Evolutionary conservation across 2,113 vertebrate genomes (phyloP).

Genomic region (Oreocharis arfaki): DNA sequence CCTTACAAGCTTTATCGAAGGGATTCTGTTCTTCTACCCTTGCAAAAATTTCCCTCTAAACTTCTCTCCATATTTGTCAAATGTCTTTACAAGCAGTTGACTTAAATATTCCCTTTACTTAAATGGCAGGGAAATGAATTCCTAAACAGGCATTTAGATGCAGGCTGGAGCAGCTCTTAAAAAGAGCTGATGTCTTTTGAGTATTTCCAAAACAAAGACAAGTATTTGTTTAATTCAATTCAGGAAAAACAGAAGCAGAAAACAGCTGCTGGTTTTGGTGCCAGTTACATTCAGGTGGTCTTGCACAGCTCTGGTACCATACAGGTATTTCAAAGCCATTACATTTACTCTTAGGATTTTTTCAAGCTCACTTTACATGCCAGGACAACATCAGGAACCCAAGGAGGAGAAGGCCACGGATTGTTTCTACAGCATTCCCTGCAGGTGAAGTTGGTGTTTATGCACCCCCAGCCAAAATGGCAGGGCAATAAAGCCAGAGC

Average conservation of each 20-base stretch:
- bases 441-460: neutral
- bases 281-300: neutral
- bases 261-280: neutral
- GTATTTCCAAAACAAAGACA: neutral
- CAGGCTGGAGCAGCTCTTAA: neutral
- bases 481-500: neutral
- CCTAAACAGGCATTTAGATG: neutral
- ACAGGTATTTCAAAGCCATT: neutral
- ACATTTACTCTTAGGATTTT: neutral
- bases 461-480: neutral
- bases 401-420: fast-evolving
- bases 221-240: neutral
- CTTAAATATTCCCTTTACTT: neutral
- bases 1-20: neutral
- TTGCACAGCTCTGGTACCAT: neutral
- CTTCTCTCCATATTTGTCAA: neutral
- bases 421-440: neutral
- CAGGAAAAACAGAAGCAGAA: neutral
- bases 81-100: neutral
- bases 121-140: neutral
- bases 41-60: neutral
- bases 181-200: neutral
- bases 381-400: neutral
- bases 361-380: neutral
- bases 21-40: neutral